These are phyloP conservation scores for Falco cherrug DNA, from an alignment of 2,797 vertebrate genomes.

Conservation along the genomic window DNA sequence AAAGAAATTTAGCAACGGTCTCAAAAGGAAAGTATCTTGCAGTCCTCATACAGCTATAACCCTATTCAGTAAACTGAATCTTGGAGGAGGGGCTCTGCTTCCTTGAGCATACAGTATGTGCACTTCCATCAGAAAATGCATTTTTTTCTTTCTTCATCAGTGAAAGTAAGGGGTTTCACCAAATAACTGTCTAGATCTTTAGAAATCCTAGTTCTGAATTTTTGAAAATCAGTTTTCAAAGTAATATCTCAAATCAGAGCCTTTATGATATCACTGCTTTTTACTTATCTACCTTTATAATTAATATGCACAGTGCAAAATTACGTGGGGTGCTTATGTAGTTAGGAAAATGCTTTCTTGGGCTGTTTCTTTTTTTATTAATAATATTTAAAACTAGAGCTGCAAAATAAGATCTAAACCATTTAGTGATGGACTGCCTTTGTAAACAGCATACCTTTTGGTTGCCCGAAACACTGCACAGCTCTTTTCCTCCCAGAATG, in stretches of 20 bases:
- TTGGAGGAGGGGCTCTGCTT: conserved; percentile 40
- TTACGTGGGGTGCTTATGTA: conserved; percentile 68
- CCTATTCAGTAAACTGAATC: background rate
- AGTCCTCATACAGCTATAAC: background rate
- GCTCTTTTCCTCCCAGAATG: conserved; percentile 60
- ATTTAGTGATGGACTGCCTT: conserved; percentile 69
- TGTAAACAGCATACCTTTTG: conserved; percentile 47
- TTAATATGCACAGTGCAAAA: conserved; percentile 42
- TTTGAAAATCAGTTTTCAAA: conserved; percentile 31
- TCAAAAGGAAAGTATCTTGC: background rate
- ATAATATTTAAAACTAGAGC: conserved; percentile 71
- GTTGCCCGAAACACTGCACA: conserved; percentile 52
- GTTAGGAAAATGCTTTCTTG: conserved; percentile 74
- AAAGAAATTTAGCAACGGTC: background rate
- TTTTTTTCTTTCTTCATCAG: conserved; percentile 37
- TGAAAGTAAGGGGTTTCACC: conserved; percentile 45
- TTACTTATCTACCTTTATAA: conserved; percentile 57
- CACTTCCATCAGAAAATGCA: conserved; percentile 72
- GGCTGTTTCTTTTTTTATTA: conserved; percentile 53
- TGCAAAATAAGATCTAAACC: conserved; percentile 82
- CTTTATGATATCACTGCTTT: conserved; percentile 72
- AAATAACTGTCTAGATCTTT: conserved; percentile 1
- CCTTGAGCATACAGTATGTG: conserved; percentile 65
- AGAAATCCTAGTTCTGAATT: conserved; percentile 13
- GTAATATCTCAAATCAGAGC: conserved; percentile 47